phyloP scores from a whole-genome alignment of 2,888 invertebrate genomes.

The Papilio gigon region DNA sequence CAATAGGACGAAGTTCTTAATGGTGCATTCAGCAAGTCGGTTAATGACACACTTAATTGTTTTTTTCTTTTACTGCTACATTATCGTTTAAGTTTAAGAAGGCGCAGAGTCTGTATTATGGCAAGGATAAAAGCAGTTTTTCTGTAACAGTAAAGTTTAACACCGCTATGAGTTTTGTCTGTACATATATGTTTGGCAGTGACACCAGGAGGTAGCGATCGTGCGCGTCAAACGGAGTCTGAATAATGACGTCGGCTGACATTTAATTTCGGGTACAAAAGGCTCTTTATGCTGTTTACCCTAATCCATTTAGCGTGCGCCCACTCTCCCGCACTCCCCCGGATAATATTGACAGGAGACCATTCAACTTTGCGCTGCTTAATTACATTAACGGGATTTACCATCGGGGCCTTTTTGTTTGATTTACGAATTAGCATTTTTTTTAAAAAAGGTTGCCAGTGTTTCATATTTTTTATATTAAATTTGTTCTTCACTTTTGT shows the following conservation, averaged over 20 bases:
- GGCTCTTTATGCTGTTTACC: conserved; percentile 80
- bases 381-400: conserved; percentile 59
- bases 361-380: conserved; percentile 61
- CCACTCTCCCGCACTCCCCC: conserved; percentile 44
- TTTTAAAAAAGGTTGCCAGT: conserved; percentile 24
- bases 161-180: no score
- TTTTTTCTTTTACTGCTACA: no score
- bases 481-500: not conserved
- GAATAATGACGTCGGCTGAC: conserved; percentile 80
- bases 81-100: no score
- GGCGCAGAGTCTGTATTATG: no score
- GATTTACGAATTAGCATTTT: conserved; percentile 34
- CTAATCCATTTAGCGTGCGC: conserved; percentile 65
- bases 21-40: no score
- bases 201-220: conserved; percentile 62
- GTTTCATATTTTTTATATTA: conserved; percentile 23
- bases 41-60: no score
- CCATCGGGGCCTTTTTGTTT: conserved; percentile 34
- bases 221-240: conserved; percentile 70
- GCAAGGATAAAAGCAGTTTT: no score
- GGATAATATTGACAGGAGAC: conserved; percentile 64
- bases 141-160: no score
- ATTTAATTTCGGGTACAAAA: conserved; percentile 81
- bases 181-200: conserved; percentile 53
- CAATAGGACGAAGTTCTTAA: no score